Base-by-base conservation (phyloP, 2,797 vertebrate genomes). In the Chelon auratus region DNA sequence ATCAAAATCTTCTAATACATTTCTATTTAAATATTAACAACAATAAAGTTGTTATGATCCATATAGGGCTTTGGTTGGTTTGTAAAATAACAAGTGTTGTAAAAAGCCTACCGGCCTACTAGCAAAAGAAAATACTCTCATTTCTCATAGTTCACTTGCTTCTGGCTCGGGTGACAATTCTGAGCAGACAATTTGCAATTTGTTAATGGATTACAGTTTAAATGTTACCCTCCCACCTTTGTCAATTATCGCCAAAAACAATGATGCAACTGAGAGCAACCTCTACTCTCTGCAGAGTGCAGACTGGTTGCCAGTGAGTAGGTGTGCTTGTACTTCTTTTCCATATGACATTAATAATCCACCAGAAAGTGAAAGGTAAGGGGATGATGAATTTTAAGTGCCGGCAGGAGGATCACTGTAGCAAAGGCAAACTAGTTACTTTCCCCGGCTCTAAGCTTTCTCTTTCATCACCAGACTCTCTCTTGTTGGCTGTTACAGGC, bases 331-430 rank as follows among this genome's bases (percentile, higher is more conserved):
- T 76, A 75, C 81, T 89, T 85, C 81, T 84, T 90, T 87, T 91
- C 71, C 80, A 74, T 91, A 54, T 78, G 87, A 87, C 84, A 91
- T 90, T 87, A 91, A 89, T 89, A 90, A 90, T 83, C 77, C 72
- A 36, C 39, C n/a, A 42, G 78, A 84, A 89, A 87, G 79, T 81
- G 78, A 87, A 88, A 82, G 82, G 79, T 88, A 89, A 86, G 78
- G 81, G 77, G 72, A 80, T 83, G 89, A 90, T 89, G 84, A 89
- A 89, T 89, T 88, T 84, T 86, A 83, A 88, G 79, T 84, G 85
- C 68, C 70, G 14, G 64, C 68, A 80, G 74, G 78, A 89, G 85
- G 74, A 91, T 87, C 80, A 61, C 39, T 40, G 69, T 20, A 73
- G 81, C 79, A 75, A 62, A 88, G 82, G 89, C 88, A 73, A 83